Evolutionary conservation across 2,113 vertebrate species (phyloP), one percentile per base, ranked within the genome.

Genomic region (Rhinichthys klamathensis): DNA sequence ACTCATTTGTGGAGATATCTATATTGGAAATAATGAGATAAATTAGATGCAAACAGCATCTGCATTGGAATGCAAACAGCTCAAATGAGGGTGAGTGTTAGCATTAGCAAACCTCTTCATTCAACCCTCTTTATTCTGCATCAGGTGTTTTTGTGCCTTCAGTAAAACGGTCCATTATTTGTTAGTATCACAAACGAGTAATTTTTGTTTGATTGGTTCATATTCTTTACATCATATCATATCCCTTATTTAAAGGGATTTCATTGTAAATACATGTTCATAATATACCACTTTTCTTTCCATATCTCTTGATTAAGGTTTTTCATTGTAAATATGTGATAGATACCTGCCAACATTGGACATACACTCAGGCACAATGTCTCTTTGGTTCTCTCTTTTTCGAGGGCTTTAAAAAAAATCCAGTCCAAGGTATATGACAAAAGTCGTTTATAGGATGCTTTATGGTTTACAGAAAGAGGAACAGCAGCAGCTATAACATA

Each of bases 81-180:
- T 54, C n/a, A 9, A 30, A 30, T 80, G 41, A 16, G 18, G 18
- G 54, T 56, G 7, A 56, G 54, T 7, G 30, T 54, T 49, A 65
- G 23, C 41, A 56, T 72, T 35, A 56, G 11, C 27, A 81, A 27
- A 79, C 76, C 41, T 25, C 21, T 72, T n/a, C 38, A 70, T 70
- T 70, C 35, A 21, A 69, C 32, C 51, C 41, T 25, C 7, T 58
- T 51, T 56, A 27, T 83, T 72, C 46, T 38, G 23, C 67, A 83
- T 83, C 81, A 83, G 51, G 81, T 83, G 49, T 83, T 72, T 72
- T 58, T 72, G 81, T 83, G 81, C 81, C 67, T 83, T 83, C 81
- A 72, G 12, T 72, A 82, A 82, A 72, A 27, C 32, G 46, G 67
- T 70, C 80, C 27, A 38, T 54, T 70, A 15, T 65, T 63, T 46